These are phyloP conservation scores for Petrolisthes cinctipes DNA, from an alignment of 2,888 invertebrate species.

Conservation along the genomic window DNA sequence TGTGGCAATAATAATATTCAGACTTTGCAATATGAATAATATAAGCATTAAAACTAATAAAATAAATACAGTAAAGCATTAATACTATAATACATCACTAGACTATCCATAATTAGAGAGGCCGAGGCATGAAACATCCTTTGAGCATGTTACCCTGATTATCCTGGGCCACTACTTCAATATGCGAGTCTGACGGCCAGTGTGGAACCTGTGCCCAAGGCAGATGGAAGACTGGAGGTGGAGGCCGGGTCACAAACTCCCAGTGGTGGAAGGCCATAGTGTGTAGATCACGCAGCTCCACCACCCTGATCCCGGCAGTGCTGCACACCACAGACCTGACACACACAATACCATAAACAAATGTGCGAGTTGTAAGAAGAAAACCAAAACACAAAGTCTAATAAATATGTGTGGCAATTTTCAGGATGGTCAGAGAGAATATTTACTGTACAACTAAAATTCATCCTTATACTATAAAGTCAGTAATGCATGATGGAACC, in stretches of 20 bases:
- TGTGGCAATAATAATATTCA: no score
- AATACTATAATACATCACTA: not conserved
- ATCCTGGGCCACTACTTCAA: slow-evolving; percentile 63
- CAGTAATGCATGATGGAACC: no score
- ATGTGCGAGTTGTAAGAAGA: not conserved
- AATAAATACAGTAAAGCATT: not conserved
- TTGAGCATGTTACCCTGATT: slow-evolving; percentile 61
- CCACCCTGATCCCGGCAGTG: slow-evolving; percentile 55
- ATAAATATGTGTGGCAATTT: no score
- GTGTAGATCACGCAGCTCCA: slow-evolving; percentile 64
- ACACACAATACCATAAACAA: not conserved
- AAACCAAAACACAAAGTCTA: not conserved
- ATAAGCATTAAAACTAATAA: not conserved
- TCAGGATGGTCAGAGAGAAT: no score
- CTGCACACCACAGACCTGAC: slow-evolving; percentile 63
- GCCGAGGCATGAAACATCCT: slow-evolving; percentile 61
- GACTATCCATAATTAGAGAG: slow-evolving; percentile 42
- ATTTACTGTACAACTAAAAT: no score
- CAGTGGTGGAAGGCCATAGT: slow-evolving; percentile 65
- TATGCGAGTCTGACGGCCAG: slow-evolving; percentile 63
- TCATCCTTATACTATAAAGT: no score
- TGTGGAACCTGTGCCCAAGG: slow-evolving; percentile 65
- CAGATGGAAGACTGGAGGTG: slow-evolving; percentile 63
- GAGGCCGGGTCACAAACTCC: slow-evolving; percentile 61
- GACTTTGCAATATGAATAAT: not conserved